Conservation (phyloP, 2,113 vertebrate genomes). For the Mustela lutreola region DNA sequence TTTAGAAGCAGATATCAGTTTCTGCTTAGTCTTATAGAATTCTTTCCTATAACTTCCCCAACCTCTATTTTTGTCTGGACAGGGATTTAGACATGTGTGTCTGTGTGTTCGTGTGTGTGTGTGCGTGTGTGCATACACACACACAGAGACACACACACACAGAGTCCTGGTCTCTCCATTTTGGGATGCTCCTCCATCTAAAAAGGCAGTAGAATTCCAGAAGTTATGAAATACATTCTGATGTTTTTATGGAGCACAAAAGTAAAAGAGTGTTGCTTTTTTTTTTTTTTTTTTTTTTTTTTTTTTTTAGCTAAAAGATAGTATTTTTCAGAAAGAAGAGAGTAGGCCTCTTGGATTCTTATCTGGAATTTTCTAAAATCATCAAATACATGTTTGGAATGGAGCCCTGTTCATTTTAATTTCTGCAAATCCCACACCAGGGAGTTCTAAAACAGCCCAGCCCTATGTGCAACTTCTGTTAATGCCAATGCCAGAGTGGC, state of each 20-base stretch:
- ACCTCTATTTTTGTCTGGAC: not conserved
- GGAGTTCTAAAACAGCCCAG: not conserved
- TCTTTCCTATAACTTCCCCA: not conserved
- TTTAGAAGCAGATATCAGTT: not conserved
- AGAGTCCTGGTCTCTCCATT: not conserved
- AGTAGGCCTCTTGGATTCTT: not conserved
- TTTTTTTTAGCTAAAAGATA: not conserved
- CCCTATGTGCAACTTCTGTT: not conserved
- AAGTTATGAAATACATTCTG: not conserved
- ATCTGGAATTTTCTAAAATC: slow-evolving; percentile 49
- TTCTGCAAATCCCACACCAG: not conserved
- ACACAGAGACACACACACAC: not conserved
- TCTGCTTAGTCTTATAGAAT: not conserved
- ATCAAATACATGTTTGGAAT: not conserved
- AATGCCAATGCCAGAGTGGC: not conserved
- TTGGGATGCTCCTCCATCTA: not conserved
- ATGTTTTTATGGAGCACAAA: not conserved
- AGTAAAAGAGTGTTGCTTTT: not conserved
- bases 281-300: not conserved
- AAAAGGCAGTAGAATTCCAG: slow-evolving; percentile 18
- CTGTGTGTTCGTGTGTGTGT: not conserved
- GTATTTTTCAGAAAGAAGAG: not conserved
- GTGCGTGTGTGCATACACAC: not conserved
- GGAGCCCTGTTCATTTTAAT: not conserved
- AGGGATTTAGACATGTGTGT: not conserved